Percentiles rank a stretch among this genome's conserved stretches.
Conservation (phyloP, 2,113 vertebrate genomes). For the Petromus typicus region DNA sequence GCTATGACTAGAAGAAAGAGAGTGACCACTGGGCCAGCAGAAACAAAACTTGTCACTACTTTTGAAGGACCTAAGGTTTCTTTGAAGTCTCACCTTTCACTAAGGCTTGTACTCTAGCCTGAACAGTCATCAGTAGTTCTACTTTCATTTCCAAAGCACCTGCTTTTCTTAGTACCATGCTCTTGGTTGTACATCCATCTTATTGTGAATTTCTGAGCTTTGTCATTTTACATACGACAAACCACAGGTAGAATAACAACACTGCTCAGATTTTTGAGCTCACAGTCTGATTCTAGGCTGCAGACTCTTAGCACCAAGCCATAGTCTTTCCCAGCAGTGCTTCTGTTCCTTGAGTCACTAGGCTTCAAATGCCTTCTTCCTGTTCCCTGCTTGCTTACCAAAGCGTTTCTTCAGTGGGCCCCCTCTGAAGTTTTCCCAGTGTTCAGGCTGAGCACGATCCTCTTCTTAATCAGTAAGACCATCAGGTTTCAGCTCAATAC, state of each 20-base stretch:
- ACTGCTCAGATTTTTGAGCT: neutral
- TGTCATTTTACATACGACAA: neutral
- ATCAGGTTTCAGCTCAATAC: neutral
- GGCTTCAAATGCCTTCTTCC: neutral
- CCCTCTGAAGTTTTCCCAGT: neutral
- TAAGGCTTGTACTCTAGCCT: neutral
- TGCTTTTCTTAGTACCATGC: neutral
- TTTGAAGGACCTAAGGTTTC: neutral
- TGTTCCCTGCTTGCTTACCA: neutral
- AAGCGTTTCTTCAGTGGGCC: neutral
- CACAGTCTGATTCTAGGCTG: neutral
- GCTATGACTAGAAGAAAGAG: neutral
- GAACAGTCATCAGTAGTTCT: neutral
- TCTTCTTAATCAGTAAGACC: neutral
- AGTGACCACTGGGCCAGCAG: neutral
- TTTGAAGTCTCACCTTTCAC: neutral
- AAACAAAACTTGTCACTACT: neutral
- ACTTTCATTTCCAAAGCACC: neutral
- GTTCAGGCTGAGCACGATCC: neutral
- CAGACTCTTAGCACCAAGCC: neutral
- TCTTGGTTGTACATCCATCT: neutral
- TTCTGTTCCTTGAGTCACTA: neutral
- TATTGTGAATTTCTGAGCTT: neutral
- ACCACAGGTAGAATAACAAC: neutral
- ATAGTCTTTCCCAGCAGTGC: neutral